Evolutionary conservation across 1,140 invertebrate genomes (phyloP).

Genomic region (Adoxophyes honmai): DNA sequence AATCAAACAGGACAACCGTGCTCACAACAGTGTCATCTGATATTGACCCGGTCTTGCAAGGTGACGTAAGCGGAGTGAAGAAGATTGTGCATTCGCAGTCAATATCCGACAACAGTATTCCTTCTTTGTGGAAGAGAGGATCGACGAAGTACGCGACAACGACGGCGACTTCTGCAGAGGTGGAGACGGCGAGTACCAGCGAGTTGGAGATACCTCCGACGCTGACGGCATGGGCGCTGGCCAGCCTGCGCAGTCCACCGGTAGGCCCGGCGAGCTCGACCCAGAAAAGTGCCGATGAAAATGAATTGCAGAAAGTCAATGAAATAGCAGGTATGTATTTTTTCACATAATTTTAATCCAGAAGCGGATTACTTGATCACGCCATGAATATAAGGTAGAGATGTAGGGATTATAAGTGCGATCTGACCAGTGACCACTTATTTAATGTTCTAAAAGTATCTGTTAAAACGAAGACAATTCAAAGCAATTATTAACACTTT

Average conservation of each 20-base stretch:
- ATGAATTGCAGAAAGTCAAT: conserved; percentile 61
- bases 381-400: no score
- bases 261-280: conserved; percentile 36
- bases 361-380: no score
- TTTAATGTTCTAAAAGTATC: no score
- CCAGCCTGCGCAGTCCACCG: conserved; percentile 53
- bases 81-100: conserved; percentile 62
- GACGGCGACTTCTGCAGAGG: conserved; percentile 37
- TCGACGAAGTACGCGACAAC: conserved; percentile 54
- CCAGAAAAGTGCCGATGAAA: conserved; percentile 57
- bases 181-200: conserved; percentile 32
- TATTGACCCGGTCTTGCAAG: conserved; percentile 64
- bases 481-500: no score
- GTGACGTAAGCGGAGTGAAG: conserved; percentile 51
- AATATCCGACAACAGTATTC: conserved; percentile 65
- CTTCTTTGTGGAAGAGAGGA: conserved; percentile 60
- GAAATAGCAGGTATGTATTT: conserved; percentile 50
- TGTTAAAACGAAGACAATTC: no score
- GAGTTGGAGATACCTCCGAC: conserved; percentile 67
- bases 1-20: conserved; percentile 34
- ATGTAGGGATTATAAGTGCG: no score
- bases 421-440: no score
- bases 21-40: conserved; percentile 63
- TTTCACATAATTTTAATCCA: no score
- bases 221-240: conserved; percentile 61